A percentile compares a stretch with the other conserved stretches of the same genome.
Conservation (phyloP, 2,888 invertebrate species). For the Glomeris marginata region DNA sequence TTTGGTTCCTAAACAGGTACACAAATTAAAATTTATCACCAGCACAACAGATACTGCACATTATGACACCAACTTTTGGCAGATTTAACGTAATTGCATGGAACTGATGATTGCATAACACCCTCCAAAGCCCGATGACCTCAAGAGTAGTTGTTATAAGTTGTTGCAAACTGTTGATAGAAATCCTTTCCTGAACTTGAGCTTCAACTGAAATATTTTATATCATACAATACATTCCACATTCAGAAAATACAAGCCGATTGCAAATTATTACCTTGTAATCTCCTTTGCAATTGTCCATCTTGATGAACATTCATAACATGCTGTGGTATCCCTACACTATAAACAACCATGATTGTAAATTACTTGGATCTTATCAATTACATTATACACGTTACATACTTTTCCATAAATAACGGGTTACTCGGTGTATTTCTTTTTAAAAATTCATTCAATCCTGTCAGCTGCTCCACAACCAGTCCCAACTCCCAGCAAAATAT, state of each 20-base stretch:
- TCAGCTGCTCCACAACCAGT: slow-evolving; percentile 56
- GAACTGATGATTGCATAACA: slow-evolving; percentile 82
- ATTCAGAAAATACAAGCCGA: slow-evolving; percentile 6
- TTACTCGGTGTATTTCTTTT: slow-evolving; percentile 38
- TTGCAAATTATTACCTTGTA: slow-evolving; percentile 22
- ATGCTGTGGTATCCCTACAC: slow-evolving; percentile 12
- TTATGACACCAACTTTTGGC: slow-evolving; percentile 3
- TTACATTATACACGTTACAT: slow-evolving; percentile 15
- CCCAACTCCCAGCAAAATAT: slow-evolving; percentile 54
- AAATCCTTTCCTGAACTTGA: slow-evolving; percentile 28
- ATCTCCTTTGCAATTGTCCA: slow-evolving; percentile 19
- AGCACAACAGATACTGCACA: background rate
- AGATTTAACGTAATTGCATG: slow-evolving; percentile 32
- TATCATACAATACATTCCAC: slow-evolving; percentile 6
- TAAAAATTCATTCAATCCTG: slow-evolving; percentile 57
- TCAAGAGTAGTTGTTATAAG: slow-evolving; percentile 57
- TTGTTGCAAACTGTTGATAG: slow-evolving; percentile 18
- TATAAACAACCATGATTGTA: background rate
- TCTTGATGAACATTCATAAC: slow-evolving; percentile 7
- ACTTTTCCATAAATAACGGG: too few relatives aligned
- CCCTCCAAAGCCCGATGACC: slow-evolving; percentile 82
- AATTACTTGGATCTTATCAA: background rate
- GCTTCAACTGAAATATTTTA: slow-evolving; percentile 26
- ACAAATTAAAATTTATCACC: slow-evolving; percentile 1
- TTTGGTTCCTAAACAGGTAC: slow-evolving; percentile 37